Conservation (phyloP, 2,113 vertebrate genomes). For the Rhinolophus sinicus region DNA sequence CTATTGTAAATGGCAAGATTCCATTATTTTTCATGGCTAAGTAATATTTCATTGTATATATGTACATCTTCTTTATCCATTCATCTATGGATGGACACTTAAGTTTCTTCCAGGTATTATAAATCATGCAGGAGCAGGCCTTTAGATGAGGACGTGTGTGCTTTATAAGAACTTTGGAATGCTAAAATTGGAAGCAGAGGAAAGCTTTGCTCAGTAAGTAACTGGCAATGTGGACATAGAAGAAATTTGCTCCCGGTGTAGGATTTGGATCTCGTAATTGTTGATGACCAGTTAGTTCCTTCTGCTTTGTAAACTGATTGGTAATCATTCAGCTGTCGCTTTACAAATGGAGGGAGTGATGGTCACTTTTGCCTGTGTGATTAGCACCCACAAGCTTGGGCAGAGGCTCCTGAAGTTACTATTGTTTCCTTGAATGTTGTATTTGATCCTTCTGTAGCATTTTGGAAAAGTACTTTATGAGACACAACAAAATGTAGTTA, state of each 20-base stretch:
- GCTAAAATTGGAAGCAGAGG: neutral
- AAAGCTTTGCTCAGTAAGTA: neutral
- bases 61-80: neutral
- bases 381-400: neutral
- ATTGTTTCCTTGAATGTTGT: neutral
- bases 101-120: neutral
- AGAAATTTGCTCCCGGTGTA: neutral
- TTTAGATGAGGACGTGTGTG: neutral
- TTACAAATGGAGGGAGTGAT: neutral
- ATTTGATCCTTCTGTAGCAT: neutral
- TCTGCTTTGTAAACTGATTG: neutral
- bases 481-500: neutral
- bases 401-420: neutral
- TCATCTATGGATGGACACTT: neutral
- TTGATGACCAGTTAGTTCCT: neutral
- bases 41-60: neutral
- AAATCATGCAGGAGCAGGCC: neutral
- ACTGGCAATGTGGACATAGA: neutral
- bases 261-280: neutral
- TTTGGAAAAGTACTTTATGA: constrained; percentile 24
- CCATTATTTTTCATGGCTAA: neutral
- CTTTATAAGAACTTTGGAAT: neutral
- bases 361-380: neutral
- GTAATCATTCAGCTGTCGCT: neutral
- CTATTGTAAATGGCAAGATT: neutral